These are phyloP conservation scores for Molothrus ater DNA, from an alignment of 2,797 vertebrate species.

Conservation along the genomic window DNA sequence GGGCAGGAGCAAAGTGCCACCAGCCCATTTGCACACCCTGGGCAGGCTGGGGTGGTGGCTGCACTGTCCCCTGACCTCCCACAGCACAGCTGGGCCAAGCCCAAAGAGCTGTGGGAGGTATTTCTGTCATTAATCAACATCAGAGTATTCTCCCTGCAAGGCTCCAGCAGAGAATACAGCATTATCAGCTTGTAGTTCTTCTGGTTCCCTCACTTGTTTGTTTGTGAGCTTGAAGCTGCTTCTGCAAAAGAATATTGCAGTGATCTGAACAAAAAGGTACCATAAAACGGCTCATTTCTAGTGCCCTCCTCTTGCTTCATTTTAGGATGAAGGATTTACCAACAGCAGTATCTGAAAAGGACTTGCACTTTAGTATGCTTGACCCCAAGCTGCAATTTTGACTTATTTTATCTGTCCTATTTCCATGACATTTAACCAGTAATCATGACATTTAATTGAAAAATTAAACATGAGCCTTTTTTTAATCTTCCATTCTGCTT, in stretches of 20 bases:
- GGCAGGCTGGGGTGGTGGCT: not conserved
- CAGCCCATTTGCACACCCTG: rapidly evolving
- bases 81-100: not conserved
- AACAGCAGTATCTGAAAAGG: not conserved
- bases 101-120: not conserved
- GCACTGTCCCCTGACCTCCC: rapidly evolving
- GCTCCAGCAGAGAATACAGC: not conserved
- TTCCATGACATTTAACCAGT: not conserved
- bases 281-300: not conserved
- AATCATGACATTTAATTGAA: constrained; percentile 11
- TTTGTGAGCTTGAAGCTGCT: not conserved
- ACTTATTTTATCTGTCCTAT: not conserved
- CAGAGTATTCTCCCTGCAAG: not conserved
- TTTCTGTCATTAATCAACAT: not conserved
- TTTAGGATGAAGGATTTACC: constrained; percentile 3
- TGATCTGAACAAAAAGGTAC: not conserved
- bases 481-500: constrained; percentile 2
- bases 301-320: not conserved
- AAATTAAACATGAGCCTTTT: not conserved
- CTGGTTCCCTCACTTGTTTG: not conserved
- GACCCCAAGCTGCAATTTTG: not conserved
- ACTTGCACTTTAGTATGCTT: not conserved
- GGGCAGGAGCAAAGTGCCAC: not conserved
- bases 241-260: not conserved
- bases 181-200: not conserved